A percentile compares a stretch with the other conserved stretches of the same genome.
Evolutionary conservation across 2,113 vertebrate species (phyloP).

Genomic region (Acrocephalus kingi): DNA sequence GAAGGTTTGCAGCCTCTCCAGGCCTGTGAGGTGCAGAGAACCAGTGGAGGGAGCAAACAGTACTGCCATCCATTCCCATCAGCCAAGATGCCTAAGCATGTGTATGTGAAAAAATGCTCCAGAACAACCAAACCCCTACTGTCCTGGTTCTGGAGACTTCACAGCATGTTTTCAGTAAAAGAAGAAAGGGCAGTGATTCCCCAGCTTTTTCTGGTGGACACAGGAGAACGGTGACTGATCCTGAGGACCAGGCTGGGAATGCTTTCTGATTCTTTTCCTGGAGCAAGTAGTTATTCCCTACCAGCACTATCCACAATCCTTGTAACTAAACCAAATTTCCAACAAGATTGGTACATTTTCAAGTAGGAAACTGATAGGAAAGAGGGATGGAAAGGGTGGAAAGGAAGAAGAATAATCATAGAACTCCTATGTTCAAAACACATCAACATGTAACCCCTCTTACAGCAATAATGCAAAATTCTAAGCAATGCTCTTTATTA

Average conservation of each 20-base stretch:
- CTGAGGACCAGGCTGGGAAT: neutral
- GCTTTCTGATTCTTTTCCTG: neutral
- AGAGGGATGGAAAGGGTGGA: neutral
- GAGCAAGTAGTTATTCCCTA: neutral
- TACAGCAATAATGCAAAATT: neutral
- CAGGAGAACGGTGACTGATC: neutral
- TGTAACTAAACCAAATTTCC: neutral
- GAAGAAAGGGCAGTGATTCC: fast-evolving
- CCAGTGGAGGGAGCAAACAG: neutral
- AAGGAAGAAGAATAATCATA: neutral
- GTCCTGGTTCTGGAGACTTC: neutral
- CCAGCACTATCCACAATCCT: neutral
- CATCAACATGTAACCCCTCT: neutral
- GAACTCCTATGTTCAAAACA: neutral
- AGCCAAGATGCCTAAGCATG: neutral
- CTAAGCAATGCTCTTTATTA: neutral
- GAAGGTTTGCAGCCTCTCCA: neutral
- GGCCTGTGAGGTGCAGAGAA: neutral
- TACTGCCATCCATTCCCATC: neutral
- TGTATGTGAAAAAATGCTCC: neutral
- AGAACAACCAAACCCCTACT: neutral
- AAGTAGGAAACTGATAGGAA: neutral
- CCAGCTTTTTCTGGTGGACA: neutral
- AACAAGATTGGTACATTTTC: neutral
- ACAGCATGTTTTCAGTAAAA: neutral